A percentile compares a stretch with the other conserved stretches of the same genome.
phyloP scores from a whole-genome alignment of 2,113 vertebrate genomes.

The Salminus brasiliensis region DNA sequence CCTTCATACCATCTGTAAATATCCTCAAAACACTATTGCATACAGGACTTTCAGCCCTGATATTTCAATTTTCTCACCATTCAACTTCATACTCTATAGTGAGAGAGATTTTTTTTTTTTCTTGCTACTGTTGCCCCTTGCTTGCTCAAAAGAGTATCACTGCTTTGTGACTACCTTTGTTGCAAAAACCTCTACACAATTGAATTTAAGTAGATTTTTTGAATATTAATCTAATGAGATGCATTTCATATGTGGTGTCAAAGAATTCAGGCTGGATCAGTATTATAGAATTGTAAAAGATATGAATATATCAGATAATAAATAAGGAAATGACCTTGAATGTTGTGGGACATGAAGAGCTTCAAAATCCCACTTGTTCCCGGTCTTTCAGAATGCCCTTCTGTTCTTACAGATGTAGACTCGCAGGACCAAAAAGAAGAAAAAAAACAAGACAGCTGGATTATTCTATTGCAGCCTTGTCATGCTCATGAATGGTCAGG shows the following conservation, averaged over 20 bases:
- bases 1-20: neutral
- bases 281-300: neutral
- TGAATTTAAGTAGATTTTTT: no score
- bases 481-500: neutral
- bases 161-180: no score
- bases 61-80: neutral
- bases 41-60: neutral
- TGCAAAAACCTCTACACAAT: no score
- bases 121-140: no score
- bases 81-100: neutral
- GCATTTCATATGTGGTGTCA: neutral
- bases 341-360: neutral
- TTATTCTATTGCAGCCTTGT: neutral
- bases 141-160: no score
- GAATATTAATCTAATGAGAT: no score
- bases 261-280: neutral
- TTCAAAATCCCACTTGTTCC: neutral
- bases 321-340: neutral
- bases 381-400: no score
- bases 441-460: neutral
- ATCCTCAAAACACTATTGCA: neutral
- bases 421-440: neutral
- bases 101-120: no score
- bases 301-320: neutral
- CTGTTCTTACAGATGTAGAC: neutral